Percentiles rank a stretch among this genome's conserved stretches.
These are phyloP conservation scores for Myotis daubentonii DNA, from an alignment of 2,797 vertebrate species.

Conservation along the genomic window DNA sequence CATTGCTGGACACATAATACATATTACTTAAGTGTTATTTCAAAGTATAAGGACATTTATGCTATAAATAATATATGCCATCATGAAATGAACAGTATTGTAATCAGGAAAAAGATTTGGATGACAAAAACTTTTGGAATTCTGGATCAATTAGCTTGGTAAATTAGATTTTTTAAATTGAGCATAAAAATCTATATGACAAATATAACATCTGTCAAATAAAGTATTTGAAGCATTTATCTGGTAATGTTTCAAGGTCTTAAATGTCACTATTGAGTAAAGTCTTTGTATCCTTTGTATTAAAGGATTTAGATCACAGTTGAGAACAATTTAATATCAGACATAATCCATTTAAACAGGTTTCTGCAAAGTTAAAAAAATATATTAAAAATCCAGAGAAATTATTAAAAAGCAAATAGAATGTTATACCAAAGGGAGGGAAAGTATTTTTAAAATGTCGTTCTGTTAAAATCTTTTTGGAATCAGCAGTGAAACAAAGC, in stretches of 20 bases:
- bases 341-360: not conserved
- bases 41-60: not conserved
- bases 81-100: not conserved
- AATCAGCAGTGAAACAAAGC: conserved; percentile 17
- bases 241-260: not conserved
- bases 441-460: not conserved
- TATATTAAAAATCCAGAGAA: not conserved
- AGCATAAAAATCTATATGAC: not conserved
- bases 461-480: not conserved
- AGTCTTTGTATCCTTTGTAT: not conserved
- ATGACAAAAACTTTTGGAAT: rapidly evolving
- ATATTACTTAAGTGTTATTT: not conserved
- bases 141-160: not conserved
- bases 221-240: not conserved
- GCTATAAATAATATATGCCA: not conserved
- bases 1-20: not conserved
- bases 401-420: not conserved
- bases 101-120: not conserved
- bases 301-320: not conserved
- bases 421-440: not conserved
- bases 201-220: not conserved
- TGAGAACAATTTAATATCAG: not conserved
- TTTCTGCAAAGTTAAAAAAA: not conserved
- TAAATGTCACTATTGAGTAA: not conserved
- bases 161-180: not conserved